phyloP scores from a whole-genome alignment of 1,140 invertebrate genomes.

The Spodoptera litura region DNA sequence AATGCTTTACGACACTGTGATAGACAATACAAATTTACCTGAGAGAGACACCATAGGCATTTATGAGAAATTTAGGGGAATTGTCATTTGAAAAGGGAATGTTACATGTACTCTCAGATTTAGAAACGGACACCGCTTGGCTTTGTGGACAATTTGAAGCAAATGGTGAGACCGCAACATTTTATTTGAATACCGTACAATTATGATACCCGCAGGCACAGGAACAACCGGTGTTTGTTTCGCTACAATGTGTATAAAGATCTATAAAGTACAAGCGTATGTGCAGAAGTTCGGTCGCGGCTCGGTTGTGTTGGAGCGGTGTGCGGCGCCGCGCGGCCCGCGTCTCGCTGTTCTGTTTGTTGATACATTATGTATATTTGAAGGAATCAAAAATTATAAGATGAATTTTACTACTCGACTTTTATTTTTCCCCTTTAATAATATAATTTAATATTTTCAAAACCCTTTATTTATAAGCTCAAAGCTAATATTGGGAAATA shows the following conservation, averaged over 20 bases:
- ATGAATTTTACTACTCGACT: slow-evolving; percentile 66
- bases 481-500: too few relatives aligned
- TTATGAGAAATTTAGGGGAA: slow-evolving; percentile 72
- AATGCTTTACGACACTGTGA: slow-evolving; percentile 85
- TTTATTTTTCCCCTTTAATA: slow-evolving; percentile 28
- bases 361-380: slow-evolving; percentile 86
- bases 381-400: slow-evolving; percentile 86
- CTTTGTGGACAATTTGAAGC: slow-evolving; percentile 30
- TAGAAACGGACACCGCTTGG: slow-evolving; percentile 49
- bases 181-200: not conserved
- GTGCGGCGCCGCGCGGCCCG: slow-evolving; percentile 62
- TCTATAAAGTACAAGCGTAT: slow-evolving; percentile 77
- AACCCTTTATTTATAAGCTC: too few relatives aligned
- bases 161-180: not conserved
- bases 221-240: slow-evolving; percentile 49
- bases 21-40: slow-evolving; percentile 82
- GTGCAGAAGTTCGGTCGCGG: slow-evolving; percentile 83
- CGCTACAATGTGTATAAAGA: slow-evolving; percentile 56
- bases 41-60: slow-evolving; percentile 81
- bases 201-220: slow-evolving; percentile 20
- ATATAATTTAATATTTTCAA: too few relatives aligned
- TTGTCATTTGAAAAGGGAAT: slow-evolving; percentile 70
- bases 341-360: slow-evolving; percentile 85
- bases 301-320: slow-evolving; percentile 65
- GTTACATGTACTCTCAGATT: slow-evolving; percentile 68